Evolutionary conservation across 2,113 vertebrate species (phyloP).

Genomic region (Ptychochromis oligacanthus): DNA sequence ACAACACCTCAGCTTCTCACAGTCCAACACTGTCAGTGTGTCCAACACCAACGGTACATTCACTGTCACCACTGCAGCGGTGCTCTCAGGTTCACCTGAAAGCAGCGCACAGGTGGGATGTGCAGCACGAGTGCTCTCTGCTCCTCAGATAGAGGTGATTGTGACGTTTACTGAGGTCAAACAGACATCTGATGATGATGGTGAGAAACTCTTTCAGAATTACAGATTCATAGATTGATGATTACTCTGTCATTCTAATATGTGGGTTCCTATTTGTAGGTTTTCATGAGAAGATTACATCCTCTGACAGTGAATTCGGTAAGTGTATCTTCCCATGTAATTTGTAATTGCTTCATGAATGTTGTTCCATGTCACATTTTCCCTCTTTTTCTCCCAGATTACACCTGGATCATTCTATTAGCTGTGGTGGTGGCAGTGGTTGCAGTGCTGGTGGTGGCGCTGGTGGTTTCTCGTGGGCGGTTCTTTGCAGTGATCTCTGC

Average conservation of each 20-base stretch:
- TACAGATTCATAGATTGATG: background rate
- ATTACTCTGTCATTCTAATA: background rate
- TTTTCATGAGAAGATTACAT: background rate
- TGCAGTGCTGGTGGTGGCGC: background rate
- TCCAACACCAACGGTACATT: conserved; percentile 13
- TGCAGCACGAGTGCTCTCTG: background rate
- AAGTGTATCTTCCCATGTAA: fast-evolving
- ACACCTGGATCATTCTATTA: background rate
- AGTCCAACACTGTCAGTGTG: background rate
- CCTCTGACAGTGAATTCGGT: background rate
- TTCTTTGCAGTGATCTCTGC: fast-evolving
- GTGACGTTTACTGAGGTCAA: fast-evolving
- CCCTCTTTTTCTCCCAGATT: background rate
- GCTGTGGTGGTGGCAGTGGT: background rate
- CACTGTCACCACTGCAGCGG: too few species aligned
- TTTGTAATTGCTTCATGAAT: background rate
- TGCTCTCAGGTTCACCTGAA: too few species aligned
- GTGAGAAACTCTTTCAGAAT: background rate
- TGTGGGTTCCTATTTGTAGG: background rate
- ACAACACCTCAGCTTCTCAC: background rate
- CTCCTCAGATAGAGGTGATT: background rate
- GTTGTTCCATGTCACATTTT: background rate
- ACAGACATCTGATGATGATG: fast-evolving
- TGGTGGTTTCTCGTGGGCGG: background rate
- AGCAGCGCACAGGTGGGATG: too few species aligned